Base-by-base conservation (phyloP, 2,797 vertebrate species). In the Leptoclinus maculatus region DNA sequence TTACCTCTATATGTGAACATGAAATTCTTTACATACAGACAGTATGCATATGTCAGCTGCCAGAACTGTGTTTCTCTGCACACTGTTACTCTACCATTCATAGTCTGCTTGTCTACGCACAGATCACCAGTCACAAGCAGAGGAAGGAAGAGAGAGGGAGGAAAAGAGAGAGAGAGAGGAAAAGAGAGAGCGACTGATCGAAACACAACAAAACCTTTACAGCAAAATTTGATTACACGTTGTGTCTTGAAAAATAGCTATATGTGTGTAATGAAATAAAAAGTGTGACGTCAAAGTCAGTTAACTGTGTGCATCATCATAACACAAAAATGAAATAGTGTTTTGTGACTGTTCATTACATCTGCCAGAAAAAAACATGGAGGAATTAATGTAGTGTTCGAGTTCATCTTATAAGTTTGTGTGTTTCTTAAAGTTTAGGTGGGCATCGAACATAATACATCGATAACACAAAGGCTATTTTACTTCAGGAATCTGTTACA, bases 101-200 rank as follows among this genome's bases (percentile, higher is more conserved):
- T 19, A 16, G 27, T 36, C n/a, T 64, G 58, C 21, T 17, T 43
- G 17, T 54, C 39, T 11, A 41, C 9, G 32, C 47, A 54, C 59
- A 63, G 68, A 68, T 70, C 45, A 41, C 38, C 57, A 84, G 32
- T 73, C 77, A 80, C 51, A 47, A 25, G 7, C 14, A 63, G 38
- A 41, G 38, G 39, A 39, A 43, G 60, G 25, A 29, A 27, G 60
- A 63, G 38, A 82, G 38, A 71, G n/a, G 25, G 7, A 38, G 49
- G 29, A 23, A 65, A 59, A 74, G 23, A 47, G 43, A 27, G 56
- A 13, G 9, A 4, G 60, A 36, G 34, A 7, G 34, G 2, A 6
- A 7, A 9, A 36, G 34, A 36, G 6, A 36, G 34, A 36, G 32
- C 32, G 32, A 34, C 2, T 34, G 32, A 14, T 27, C 27, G 27